A percentile compares a stretch with the other conserved stretches of the same genome.
phyloP scores from a whole-genome alignment of 1,140 invertebrate genomes.

The Atta colombica region DNA sequence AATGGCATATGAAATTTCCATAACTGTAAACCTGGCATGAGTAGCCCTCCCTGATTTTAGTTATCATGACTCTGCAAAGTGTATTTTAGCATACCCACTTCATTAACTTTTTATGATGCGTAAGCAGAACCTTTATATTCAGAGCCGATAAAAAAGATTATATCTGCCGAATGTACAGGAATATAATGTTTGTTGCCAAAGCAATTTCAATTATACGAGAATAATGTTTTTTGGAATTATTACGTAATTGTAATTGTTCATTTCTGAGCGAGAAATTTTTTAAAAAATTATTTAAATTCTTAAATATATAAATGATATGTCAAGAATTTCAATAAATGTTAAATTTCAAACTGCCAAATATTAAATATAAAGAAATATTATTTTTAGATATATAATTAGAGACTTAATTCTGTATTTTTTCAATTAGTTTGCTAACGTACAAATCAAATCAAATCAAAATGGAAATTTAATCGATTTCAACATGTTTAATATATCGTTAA shows the following conservation, averaged over 20 bases:
- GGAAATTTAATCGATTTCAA: not conserved
- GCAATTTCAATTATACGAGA: not conserved
- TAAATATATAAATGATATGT: not conserved
- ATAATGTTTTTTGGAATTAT: constrained; percentile 1
- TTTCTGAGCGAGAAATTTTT: not conserved
- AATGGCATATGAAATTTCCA: constrained; percentile 57
- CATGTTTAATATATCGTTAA: not conserved
- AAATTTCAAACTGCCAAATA: not conserved
- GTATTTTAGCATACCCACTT: constrained; percentile 52
- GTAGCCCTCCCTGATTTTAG: constrained; percentile 22
- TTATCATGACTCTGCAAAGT: constrained; percentile 49
- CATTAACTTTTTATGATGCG: constrained; percentile 58
- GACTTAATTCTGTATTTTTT: not conserved
- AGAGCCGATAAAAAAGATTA: constrained; percentile 19
- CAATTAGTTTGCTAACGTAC: not conserved
- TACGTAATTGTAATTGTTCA: not conserved
- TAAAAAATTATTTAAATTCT: not conserved
- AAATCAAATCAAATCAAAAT: not conserved
- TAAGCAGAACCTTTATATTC: constrained; percentile 26
- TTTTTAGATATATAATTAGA: not conserved
- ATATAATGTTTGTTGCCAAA: not conserved
- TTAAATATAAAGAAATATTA: not conserved
- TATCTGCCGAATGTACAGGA: constrained; percentile 10
- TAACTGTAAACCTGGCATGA: constrained; percentile 48
- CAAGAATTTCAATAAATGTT: not conserved